Percentiles rank a stretch among this genome's conserved stretches.
phyloP scores from a whole-genome alignment of 2,797 vertebrate genomes.

The Sandelia bainsii region DNA sequence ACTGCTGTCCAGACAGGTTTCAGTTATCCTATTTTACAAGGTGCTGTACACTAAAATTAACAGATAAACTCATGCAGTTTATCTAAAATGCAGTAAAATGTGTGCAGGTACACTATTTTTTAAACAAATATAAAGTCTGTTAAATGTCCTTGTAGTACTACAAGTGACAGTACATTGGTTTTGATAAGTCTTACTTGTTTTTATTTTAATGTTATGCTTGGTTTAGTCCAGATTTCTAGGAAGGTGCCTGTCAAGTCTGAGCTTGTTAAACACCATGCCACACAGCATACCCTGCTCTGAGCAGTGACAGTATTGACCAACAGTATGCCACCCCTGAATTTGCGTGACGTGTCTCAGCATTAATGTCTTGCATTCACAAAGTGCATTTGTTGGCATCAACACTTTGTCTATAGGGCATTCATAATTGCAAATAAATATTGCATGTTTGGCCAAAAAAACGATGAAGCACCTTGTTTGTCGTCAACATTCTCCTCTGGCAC shows the following conservation, averaged over 20 bases:
- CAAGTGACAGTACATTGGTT: neutral
- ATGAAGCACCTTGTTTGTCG: conserved; percentile 50
- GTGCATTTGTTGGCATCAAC: neutral
- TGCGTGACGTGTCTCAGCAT: too few species aligned
- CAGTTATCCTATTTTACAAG: neutral
- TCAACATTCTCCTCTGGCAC: conserved; percentile 1
- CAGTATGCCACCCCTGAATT: too few species aligned
- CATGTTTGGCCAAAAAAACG: neutral
- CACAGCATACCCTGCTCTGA: too few species aligned
- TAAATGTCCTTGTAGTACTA: neutral
- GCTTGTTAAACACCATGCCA: neutral
- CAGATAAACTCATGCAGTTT: too few species aligned
- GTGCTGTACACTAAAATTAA: neutral
- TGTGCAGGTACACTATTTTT: neutral
- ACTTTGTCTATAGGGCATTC: neutral
- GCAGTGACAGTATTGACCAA: too few species aligned
- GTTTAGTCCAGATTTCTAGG: neutral
- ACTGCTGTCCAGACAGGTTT: too few species aligned
- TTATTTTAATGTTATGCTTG: neutral
- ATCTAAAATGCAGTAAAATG: neutral
- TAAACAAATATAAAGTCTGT: neutral
- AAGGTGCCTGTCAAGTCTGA: neutral
- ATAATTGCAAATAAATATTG: too few species aligned
- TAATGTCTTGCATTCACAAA: neutral
- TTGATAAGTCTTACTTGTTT: neutral